A percentile compares a stretch with the other conserved stretches of the same genome.
These are phyloP conservation scores for Caenorhabditis briggsae DNA, from an alignment of 1,140 invertebrate genomes.

Conservation along the genomic window DNA sequence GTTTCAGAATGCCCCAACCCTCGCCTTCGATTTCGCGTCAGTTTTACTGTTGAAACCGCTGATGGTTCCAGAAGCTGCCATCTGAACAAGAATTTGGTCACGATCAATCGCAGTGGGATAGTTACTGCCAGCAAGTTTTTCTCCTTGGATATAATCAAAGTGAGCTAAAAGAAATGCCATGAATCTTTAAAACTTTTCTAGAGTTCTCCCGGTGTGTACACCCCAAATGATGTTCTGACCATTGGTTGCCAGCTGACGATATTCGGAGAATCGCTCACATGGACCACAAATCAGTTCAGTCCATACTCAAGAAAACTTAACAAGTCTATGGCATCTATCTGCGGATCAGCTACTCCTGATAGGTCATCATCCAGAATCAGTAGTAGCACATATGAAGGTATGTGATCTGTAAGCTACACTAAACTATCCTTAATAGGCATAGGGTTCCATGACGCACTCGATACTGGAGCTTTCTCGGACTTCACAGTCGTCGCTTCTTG, in stretches of 20 bases:
- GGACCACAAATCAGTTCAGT: slow-evolving; percentile 12
- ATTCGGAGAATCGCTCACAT: slow-evolving; percentile 61
- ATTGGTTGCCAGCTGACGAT: slow-evolving; percentile 59
- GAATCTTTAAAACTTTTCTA: neutral
- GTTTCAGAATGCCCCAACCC: slow-evolving; percentile 62
- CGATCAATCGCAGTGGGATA: slow-evolving; percentile 66
- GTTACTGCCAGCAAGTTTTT: slow-evolving; percentile 68
- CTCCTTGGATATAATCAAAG: slow-evolving; percentile 63
- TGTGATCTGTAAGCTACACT: no score
- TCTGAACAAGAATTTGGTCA: slow-evolving; percentile 64
- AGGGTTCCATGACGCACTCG: slow-evolving; percentile 5
- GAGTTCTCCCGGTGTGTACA: slow-evolving; percentile 24
- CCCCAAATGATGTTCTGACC: slow-evolving; percentile 64
- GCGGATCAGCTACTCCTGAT: neutral
- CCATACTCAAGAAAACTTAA: slow-evolving; percentile 4
- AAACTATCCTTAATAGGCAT: no score
- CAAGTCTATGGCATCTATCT: neutral
- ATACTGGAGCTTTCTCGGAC: slow-evolving; percentile 59
- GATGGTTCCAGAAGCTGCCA: slow-evolving; percentile 64
- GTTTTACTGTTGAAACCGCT: slow-evolving; percentile 62
- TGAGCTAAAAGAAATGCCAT: neutral
- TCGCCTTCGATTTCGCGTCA: slow-evolving; percentile 65
- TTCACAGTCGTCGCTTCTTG: slow-evolving; percentile 58
- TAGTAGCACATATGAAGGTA: neutral
- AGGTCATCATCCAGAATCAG: neutral